Evolutionary conservation across 2,113 vertebrate genomes (phyloP).

Genomic region (Ctenomys sociabilis): DNA sequence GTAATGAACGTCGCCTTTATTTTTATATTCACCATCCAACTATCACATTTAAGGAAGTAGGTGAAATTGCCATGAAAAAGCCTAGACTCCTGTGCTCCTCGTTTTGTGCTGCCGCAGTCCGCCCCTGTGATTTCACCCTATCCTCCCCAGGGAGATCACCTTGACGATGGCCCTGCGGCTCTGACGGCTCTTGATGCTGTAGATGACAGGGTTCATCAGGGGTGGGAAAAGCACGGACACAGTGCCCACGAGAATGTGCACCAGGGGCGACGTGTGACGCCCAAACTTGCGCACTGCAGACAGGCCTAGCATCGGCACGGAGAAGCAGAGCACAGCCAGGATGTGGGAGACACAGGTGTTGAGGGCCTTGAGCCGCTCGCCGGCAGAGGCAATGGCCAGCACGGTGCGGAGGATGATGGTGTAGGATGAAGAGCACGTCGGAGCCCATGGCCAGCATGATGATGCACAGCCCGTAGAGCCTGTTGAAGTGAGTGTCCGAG

Average conservation of each 20-base stretch:
- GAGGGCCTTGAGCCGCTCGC: slow-evolving; percentile 25
- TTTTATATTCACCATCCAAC: background rate
- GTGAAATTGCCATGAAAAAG: background rate
- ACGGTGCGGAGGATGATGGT: background rate
- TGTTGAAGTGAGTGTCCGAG: slow-evolving; percentile 49
- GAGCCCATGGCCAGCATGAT: slow-evolving; percentile 55
- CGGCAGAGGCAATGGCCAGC: background rate
- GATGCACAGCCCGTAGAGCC: slow-evolving; percentile 31
- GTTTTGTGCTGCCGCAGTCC: background rate
- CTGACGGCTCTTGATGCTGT: slow-evolving; percentile 46
- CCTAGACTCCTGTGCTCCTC: background rate
- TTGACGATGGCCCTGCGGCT: background rate
- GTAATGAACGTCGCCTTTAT: background rate
- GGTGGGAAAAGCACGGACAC: slow-evolving; percentile 40
- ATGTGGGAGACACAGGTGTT: slow-evolving; percentile 29
- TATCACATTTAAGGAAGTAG: background rate
- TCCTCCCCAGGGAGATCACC: background rate
- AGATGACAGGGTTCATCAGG: slow-evolving; percentile 28
- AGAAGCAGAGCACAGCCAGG: slow-evolving; percentile 45
- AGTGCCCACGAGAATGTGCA: slow-evolving; percentile 34
- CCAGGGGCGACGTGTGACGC: background rate
- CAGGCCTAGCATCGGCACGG: background rate
- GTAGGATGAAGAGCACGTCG: slow-evolving; percentile 38
- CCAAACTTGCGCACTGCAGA: slow-evolving; percentile 7
- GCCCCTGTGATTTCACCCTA: background rate